A percentile compares a stretch with the other conserved stretches of the same genome.
Evolutionary conservation across 2,888 invertebrate species (phyloP).

Genomic region (Saturnia japonica): DNA sequence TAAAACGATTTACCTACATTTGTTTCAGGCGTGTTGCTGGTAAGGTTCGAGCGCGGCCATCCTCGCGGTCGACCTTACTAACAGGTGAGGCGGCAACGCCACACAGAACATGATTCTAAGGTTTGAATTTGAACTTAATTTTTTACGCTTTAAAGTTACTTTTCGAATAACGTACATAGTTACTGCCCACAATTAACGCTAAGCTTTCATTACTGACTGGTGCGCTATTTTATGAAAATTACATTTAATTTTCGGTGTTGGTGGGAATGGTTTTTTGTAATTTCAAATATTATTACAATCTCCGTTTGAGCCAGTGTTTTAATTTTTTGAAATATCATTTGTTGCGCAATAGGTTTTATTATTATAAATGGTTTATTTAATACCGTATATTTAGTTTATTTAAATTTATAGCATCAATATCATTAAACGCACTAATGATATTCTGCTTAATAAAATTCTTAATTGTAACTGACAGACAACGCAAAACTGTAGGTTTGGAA

Average conservation of each 20-base stretch:
- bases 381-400: not conserved
- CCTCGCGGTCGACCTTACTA: constrained; percentile 79
- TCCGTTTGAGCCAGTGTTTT: not conserved
- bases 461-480: too few species aligned
- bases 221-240: constrained; percentile 45
- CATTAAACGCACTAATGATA: not conserved
- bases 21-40: constrained; percentile 69
- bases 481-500: too few species aligned
- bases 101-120: constrained; percentile 81
- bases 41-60: constrained; percentile 74
- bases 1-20: constrained; percentile 30
- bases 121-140: constrained; percentile 75
- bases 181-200: constrained; percentile 40
- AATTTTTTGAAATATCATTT: not conserved
- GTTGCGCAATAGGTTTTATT: not conserved
- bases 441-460: too few species aligned
- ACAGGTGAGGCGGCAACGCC: constrained; percentile 80
- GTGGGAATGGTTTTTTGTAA: constrained; percentile 33
- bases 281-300: too few species aligned
- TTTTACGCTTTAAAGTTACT: constrained; percentile 31
- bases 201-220: constrained; percentile 45
- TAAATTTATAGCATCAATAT: not conserved
- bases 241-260: constrained; percentile 42
- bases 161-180: constrained; percentile 26
- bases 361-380: too few species aligned